These are phyloP conservation scores for Buphagus erythrorhynchus DNA, from an alignment of 2,797 vertebrate genomes.

Conservation along the genomic window DNA sequence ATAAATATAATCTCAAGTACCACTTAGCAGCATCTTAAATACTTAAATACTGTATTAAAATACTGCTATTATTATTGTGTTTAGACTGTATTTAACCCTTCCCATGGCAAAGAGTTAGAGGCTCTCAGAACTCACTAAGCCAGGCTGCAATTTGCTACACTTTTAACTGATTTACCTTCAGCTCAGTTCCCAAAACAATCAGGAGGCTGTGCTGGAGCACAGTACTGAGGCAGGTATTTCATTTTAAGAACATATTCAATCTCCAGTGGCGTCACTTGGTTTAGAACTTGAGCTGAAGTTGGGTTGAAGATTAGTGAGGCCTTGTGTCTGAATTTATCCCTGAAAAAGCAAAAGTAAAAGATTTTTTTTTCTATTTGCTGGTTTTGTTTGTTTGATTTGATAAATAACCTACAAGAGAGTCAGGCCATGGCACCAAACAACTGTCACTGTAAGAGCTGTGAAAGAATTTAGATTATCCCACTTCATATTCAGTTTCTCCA, in stretches of 20 bases:
- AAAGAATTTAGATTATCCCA: not conserved
- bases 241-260: not conserved
- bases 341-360: not conserved
- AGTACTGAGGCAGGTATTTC: not conserved
- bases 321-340: not conserved
- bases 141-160: not conserved
- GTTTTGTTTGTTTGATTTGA: not conserved
- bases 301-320: too few relatives aligned
- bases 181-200: not conserved
- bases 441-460: not conserved
- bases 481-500: not conserved
- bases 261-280: not conserved
- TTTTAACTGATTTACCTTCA: not conserved
- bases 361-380: accelerated
- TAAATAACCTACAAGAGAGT: not conserved
- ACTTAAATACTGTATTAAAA: not conserved
- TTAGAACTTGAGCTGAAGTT: not conserved
- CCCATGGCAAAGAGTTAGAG: not conserved
- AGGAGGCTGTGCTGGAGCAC: not conserved
- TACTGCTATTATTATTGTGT: not conserved
- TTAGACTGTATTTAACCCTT: not conserved
- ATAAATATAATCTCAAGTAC: not conserved
- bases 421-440: not conserved
- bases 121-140: not conserved
- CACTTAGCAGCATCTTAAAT: not conserved